phyloP scores from a whole-genome alignment of 2,113 vertebrate species.

The Oncorhynchus masou region DNA sequence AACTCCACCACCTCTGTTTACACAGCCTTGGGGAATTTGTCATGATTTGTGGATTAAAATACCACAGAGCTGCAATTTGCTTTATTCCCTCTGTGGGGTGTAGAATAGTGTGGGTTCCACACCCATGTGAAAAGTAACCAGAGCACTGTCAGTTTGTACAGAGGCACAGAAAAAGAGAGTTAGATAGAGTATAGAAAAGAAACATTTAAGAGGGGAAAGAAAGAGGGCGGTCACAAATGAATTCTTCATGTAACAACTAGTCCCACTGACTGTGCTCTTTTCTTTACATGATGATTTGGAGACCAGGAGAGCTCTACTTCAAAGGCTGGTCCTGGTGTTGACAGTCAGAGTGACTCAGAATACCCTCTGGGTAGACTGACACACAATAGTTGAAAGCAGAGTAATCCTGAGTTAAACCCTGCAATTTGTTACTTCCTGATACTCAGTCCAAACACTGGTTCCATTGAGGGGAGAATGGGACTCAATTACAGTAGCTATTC shows the following conservation, averaged over 20 bases:
- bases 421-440: no score
- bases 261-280: not conserved
- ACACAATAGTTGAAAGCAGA: not conserved
- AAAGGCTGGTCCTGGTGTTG: not conserved
- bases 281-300: not conserved
- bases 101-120: no score
- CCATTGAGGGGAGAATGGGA: no score
- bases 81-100: not conserved
- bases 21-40: not conserved
- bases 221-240: no score
- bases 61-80: not conserved
- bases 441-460: no score
- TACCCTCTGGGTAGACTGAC: not conserved
- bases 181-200: not conserved
- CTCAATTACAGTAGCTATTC: not conserved
- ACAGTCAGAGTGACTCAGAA: not conserved
- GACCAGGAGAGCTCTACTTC: not conserved
- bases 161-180: not conserved
- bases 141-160: no score
- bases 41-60: not conserved
- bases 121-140: no score
- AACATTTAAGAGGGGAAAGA: no score
- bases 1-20: not conserved
- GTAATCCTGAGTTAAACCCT: slow-evolving; percentile 8
- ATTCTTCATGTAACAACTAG: not conserved